Percentiles rank a stretch among this genome's conserved stretches.
These are phyloP conservation scores for Drosophila arawakana DNA, from an alignment of 1,140 invertebrate species.

Conservation along the genomic window DNA sequence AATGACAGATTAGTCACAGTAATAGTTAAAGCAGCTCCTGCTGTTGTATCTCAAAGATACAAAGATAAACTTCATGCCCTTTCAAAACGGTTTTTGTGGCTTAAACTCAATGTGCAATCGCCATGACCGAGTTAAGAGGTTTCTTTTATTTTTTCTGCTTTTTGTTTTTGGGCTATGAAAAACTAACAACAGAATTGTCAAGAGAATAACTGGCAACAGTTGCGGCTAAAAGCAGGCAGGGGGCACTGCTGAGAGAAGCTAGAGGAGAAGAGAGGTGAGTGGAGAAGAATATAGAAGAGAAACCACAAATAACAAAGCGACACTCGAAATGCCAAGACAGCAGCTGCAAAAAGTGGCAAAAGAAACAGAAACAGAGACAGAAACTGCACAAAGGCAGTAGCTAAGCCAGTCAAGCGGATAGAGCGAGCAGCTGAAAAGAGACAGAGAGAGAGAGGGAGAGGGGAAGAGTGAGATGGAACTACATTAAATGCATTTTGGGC, in stretches of 20 bases:
- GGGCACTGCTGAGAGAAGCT: too few relatives aligned
- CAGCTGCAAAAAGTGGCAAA: conserved; percentile 66
- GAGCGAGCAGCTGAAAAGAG: conserved; percentile 12
- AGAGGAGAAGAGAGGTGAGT: not conserved
- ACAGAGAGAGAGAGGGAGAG: conserved; percentile 11
- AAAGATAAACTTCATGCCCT: conserved; percentile 6
- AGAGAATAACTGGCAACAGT: conserved; percentile 35
- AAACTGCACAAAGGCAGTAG: conserved; percentile 30
- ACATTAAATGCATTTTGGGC: conserved; percentile 64
- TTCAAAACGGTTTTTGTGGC: not conserved
- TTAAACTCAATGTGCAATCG: conserved; percentile 42
- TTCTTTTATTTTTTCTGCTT: not conserved
- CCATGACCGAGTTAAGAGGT: conserved; percentile 48
- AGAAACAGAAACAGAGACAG: conserved; percentile 21
- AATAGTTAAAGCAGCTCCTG: not conserved
- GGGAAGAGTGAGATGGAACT: not conserved
- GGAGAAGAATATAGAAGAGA: conserved; percentile 6
- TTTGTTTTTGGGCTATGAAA: conserved; percentile 7
- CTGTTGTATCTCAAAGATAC: conserved; percentile 5
- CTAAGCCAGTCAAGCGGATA: conserved; percentile 29
- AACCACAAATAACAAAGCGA: conserved; percentile 60
- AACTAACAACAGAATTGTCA: conserved; percentile 52
- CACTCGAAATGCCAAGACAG: conserved; percentile 77
- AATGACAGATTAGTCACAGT: not conserved
- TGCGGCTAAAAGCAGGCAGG: not conserved